These are phyloP conservation scores for Caiman crocodilus DNA, from an alignment of 2,797 vertebrate species.

Conservation along the genomic window DNA sequence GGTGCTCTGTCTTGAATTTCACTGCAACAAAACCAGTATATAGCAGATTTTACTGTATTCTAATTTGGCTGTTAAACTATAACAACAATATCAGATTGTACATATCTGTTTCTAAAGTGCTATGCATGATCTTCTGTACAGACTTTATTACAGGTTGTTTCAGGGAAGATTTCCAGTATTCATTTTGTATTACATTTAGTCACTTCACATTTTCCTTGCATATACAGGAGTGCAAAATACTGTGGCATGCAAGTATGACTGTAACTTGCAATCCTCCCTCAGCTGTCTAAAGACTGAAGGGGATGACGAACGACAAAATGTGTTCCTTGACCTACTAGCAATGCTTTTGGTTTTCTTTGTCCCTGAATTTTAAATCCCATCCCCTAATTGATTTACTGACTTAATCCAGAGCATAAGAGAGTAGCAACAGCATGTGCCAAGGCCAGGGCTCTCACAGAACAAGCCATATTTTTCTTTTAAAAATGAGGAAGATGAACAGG, in stretches of 20 bases:
- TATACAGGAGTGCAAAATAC: neutral
- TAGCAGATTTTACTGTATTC: neutral
- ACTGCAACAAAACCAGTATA: neutral
- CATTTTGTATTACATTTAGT: neutral
- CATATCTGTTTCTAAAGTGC: neutral
- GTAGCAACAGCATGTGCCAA: neutral
- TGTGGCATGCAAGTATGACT: neutral
- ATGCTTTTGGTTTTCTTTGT: neutral
- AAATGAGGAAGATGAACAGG: neutral
- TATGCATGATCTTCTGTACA: neutral
- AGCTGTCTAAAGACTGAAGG: neutral
- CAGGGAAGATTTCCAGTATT: neutral
- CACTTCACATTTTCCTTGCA: neutral
- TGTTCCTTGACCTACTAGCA: neutral
- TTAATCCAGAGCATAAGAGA: slow-evolving; percentile 2
- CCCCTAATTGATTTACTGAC: neutral
- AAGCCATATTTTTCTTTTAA: neutral
- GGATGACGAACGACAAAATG: neutral
- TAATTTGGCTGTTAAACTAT: neutral
- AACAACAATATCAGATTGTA: neutral
- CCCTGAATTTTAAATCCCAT: slow-evolving; percentile 10
- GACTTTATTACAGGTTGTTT: neutral
- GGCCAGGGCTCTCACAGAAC: neutral
- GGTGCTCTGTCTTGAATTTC: neutral
- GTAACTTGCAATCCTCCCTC: neutral